phyloP scores from a whole-genome alignment of 2,113 vertebrate genomes.

The Hepsetus odoe region DNA sequence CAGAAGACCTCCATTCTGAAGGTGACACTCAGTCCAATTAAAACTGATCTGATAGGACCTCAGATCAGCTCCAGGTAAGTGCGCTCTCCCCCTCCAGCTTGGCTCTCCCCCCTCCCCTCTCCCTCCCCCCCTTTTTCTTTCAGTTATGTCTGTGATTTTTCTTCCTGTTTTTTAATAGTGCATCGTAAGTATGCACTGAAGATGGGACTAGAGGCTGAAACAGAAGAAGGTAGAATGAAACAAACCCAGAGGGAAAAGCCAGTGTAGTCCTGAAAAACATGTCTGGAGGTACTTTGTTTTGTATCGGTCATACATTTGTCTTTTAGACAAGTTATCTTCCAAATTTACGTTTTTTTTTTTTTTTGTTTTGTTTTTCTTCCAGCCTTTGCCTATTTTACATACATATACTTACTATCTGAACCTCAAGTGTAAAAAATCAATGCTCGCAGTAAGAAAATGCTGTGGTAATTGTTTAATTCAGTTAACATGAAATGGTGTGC shows the following conservation, averaged over 20 bases:
- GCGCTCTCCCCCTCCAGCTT: constrained; percentile 83
- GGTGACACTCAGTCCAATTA: constrained; percentile 99
- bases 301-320: constrained; percentile 76
- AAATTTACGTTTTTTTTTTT: constrained; percentile 62
- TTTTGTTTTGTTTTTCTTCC: constrained; percentile 39
- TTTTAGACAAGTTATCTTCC: constrained; percentile 68
- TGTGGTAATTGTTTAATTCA: constrained; percentile 40
- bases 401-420: constrained; percentile 41
- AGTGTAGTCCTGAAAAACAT: constrained; percentile 99
- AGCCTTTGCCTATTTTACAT: constrained; percentile 55
- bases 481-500: constrained; percentile 46
- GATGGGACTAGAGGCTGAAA: constrained; percentile 96
- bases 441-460: constrained; percentile 46
- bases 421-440: constrained; percentile 56
- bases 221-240: constrained; percentile 92
- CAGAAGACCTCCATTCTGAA: constrained; percentile 99
- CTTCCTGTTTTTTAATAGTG: constrained; percentile 95
- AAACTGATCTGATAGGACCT: constrained; percentile 99
- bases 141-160: constrained; percentile 75
- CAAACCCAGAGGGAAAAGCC: constrained; percentile 97
- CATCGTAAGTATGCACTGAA: constrained; percentile 99
- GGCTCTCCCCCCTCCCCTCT: constrained; percentile 75
- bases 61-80: constrained; percentile 99
- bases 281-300: constrained; percentile 96
- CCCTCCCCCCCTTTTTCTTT: constrained; percentile 84